Evolutionary conservation across 2,888 invertebrate species (phyloP), one percentile per base, ranked within the genome.

Genomic region (Cyclophora punctaria): DNA sequence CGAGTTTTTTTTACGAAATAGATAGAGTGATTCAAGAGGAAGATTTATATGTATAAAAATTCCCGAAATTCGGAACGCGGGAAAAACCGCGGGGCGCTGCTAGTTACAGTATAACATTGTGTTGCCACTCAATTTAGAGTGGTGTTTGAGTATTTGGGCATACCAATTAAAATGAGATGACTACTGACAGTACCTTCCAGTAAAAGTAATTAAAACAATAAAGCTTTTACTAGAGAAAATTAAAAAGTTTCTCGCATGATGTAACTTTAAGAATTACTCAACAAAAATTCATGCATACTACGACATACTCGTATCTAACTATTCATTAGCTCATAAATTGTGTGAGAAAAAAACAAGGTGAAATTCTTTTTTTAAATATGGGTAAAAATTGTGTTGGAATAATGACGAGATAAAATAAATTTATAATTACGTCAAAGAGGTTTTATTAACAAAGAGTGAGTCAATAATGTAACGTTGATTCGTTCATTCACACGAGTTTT

Each of bases 401-500:
- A 46, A 46, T 50, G 33, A 53, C 48, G 52, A 50, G 49, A 53
- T 48, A 50, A 47, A 53, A 57, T 50, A 55, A 57, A 58, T 48
- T 48, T 47, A 48, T 50, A 44, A 51, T 61, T 60, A 59, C 59
- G 54, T 51, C 64, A 58, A 60, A 58, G 60, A 33, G 46, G 49
- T 44, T 63, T 62, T 64, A 64, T 63, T 65, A 55, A 60, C 61
- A 63, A 58, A 63, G 59, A 57, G 61, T 62, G 64, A 58, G 54
- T 56, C 59, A 63, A 62, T 56, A 54, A 64, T 59, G 55, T 64
- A 67, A 68, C 59, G 63, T 64, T 20, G 20, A 20, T 20, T 20
- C 72, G 79, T 79, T 75, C 75, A 75, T 85, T 86, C 83, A 76
- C 86, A 85, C 76, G 75, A 66, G 68, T 66, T 63, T 45, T 57